Percentiles rank a stretch among this genome's conserved stretches.
Evolutionary conservation across 1,140 invertebrate species (phyloP).

Genomic region (Chlorops oryzae): DNA sequence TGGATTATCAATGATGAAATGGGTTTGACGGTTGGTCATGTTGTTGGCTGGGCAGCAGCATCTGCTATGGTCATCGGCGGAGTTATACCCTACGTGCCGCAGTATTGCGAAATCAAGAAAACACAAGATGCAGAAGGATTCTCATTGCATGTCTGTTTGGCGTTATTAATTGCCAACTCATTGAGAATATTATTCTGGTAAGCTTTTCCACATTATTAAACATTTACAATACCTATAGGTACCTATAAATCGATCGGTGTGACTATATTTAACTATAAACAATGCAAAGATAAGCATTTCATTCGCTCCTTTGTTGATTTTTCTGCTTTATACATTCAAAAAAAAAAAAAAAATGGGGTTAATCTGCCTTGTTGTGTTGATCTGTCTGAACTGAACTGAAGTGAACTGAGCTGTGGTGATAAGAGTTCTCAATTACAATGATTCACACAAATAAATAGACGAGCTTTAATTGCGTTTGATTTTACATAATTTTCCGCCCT

Average conservation of each 20-base stretch:
- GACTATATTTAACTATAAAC: too few relatives aligned
- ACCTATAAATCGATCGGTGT: constrained; percentile 6
- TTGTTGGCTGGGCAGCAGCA: constrained; percentile 63
- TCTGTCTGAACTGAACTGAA: too few relatives aligned
- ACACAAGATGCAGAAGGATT: constrained; percentile 93
- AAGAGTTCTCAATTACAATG: too few relatives aligned
- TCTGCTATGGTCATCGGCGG: constrained; percentile 89
- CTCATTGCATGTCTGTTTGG: constrained; percentile 92
- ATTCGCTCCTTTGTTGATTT: too few relatives aligned
- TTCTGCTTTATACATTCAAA: too few relatives aligned
- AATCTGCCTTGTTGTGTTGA: too few relatives aligned
- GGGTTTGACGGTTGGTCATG: constrained; percentile 58
- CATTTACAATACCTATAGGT: neutral
- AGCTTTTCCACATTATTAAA: constrained; percentile 40
- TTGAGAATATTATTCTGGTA: constrained; percentile 97
- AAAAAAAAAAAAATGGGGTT: too few relatives aligned
- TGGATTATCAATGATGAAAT: constrained; percentile 66
- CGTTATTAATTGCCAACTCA: constrained; percentile 91
- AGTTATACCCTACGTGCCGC: constrained; percentile 78
- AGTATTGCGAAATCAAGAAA: constrained; percentile 85
- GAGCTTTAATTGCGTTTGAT: too few relatives aligned
- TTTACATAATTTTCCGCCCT: too few relatives aligned
- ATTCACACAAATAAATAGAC: too few relatives aligned
- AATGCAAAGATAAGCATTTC: too few relatives aligned
- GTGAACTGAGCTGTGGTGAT: too few relatives aligned